phyloP scores from a whole-genome alignment of 2,113 vertebrate species.

The Hucho hucho region DNA sequence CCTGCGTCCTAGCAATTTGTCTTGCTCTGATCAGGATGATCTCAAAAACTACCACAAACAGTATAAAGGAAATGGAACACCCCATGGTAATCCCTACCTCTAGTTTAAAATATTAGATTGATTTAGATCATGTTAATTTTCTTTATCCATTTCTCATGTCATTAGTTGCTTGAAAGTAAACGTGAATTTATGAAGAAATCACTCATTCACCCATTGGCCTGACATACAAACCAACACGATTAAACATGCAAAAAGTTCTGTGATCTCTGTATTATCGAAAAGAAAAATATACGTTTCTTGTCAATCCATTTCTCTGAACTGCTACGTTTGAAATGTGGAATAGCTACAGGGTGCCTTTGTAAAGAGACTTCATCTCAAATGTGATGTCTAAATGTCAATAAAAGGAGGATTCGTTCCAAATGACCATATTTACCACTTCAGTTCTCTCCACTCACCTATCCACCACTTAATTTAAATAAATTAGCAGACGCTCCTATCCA shows the following conservation, averaged over 20 bases:
- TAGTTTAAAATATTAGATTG: not conserved
- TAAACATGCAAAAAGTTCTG: too few species aligned
- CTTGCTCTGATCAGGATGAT: constrained; percentile 10
- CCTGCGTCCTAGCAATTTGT: not conserved
- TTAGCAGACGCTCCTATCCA: too few species aligned
- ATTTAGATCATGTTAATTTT: too few species aligned
- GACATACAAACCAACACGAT: too few species aligned
- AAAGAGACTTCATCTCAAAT: not conserved
- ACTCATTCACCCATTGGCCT: too few species aligned
- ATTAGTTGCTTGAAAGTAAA: too few species aligned
- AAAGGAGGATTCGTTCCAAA: not conserved
- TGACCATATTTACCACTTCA: not conserved
- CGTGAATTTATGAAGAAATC: too few species aligned
- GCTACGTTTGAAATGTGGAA: too few species aligned
- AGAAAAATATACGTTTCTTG: too few species aligned
- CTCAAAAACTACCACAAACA: constrained; percentile 8
- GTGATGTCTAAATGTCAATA: not conserved
- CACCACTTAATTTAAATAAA: not conserved
- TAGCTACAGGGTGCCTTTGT: not conserved
- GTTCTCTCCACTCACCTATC: not conserved
- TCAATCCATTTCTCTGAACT: too few species aligned
- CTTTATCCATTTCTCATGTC: too few species aligned
- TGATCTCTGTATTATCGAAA: too few species aligned
- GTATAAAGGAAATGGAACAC: constrained; percentile 17
- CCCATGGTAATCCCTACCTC: constrained; percentile 18